These are phyloP conservation scores for Rhopalosiphum maidis DNA, from an alignment of 1,140 invertebrate genomes.

Conservation along the genomic window DNA sequence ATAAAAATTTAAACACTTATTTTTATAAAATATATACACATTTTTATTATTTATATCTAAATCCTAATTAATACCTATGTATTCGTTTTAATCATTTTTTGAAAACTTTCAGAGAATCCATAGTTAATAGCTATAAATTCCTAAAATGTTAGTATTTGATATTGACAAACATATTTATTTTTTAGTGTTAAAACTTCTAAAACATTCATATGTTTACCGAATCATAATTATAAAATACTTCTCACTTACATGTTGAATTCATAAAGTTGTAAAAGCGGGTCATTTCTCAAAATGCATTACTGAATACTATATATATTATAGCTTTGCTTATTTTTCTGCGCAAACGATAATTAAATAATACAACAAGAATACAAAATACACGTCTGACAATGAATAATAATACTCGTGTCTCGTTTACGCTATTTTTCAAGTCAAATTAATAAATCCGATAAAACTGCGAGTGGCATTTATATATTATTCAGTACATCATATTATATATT, in stretches of 20 bases:
- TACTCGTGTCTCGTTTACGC: not conserved
- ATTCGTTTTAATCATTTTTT: not conserved
- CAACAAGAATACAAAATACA: not conserved
- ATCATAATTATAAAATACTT: not conserved
- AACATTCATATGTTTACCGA: not conserved
- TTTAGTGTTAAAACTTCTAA: not conserved
- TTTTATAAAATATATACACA: too few species aligned
- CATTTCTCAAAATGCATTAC: not conserved
- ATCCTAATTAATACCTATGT: not conserved
- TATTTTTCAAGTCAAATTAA: not conserved
- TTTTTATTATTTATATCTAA: too few species aligned
- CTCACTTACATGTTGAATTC: conserved; percentile 9
- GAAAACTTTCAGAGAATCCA: not conserved
- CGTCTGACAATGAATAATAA: not conserved
- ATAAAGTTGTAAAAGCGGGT: not conserved
- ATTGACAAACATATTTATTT: not conserved
- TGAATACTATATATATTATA: not conserved
- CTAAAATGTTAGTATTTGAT: not conserved
- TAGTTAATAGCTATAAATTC: not conserved
- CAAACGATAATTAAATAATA: not conserved
- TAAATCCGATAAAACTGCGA: not conserved
- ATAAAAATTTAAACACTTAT: not conserved
- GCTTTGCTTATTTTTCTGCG: not conserved
- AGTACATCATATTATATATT: not conserved
- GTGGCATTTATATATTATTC: not conserved